Base-by-base conservation (phyloP, 2,888 invertebrate species). In the Acanthosepion pharaonis region DNA sequence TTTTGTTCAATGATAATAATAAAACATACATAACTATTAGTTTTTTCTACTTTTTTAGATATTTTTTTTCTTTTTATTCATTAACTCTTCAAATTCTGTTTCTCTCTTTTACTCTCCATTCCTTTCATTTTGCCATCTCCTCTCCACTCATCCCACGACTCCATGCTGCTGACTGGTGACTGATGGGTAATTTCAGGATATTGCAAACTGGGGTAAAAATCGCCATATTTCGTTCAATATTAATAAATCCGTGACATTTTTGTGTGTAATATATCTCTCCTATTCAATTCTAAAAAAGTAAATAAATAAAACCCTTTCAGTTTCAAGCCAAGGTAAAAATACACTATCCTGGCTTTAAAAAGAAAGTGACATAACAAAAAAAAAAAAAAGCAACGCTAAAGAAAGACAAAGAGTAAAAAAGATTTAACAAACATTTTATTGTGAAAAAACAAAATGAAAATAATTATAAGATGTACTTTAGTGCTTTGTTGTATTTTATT, bases 151-250 rank as follows among this genome's bases (percentile, higher is more conserved):
- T 78, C 78, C 11, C 78, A n/a, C n/a, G 11, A n/a, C n/a, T 33
- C 18, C 33, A 78, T 78, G 78, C 78, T 78, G 59, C 59, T 59
- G 59, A 59, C 59, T 59, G 23, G 59, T 59, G 59, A 59, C 59
- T 59, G 78, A 78, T 78, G n/a, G 78, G 28, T 78, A 78, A 78
- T 78, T 78, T 78, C 78, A 78, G n/a, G 59, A 59, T 59, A 59
- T 59, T 59, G 23, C 59, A 59, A 59, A 59, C 59, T 78, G n/a
- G 78, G 15, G n/a, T 78, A 78, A 78, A 78, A 78, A 78, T 78
- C 78, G 78, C 78, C 78, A 78, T 78, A 78, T 78, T 78, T 78
- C n/a, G 78, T 78, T 78, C n/a, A 78, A n/a, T 78, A 78, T 78
- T 11, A n/a, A 78, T 78, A 11, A 78, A 33, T 78, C n/a, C 11